Conservation (phyloP, 2,888 invertebrate genomes). For the Oxycera nigricornis region DNA sequence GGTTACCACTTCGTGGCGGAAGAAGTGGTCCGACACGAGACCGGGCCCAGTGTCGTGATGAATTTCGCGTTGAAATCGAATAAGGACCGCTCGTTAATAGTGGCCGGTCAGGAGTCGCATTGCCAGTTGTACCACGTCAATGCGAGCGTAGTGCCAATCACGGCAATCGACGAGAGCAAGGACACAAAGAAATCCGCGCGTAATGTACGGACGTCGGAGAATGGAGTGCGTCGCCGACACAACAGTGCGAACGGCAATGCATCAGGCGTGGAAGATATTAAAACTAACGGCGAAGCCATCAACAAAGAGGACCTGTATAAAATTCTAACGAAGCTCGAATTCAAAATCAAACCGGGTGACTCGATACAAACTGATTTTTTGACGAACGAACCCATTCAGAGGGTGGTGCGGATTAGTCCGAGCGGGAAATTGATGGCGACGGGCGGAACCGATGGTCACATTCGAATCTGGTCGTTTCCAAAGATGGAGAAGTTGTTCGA, state of each 20-base stretch:
- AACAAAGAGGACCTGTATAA: constrained; percentile 50
- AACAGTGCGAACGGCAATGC: constrained; percentile 9
- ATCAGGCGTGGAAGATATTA: constrained; percentile 57
- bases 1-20: constrained; percentile 83
- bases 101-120: constrained; percentile 91
- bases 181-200: constrained; percentile 53
- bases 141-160: constrained; percentile 66
- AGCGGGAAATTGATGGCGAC: constrained; percentile 85
- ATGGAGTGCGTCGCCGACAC: constrained; percentile 54
- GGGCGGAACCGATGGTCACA: constrained; percentile 87
- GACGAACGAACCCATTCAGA: constrained; percentile 79
- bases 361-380: constrained; percentile 87
- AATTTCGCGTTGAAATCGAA: constrained; percentile 80
- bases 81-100: constrained; percentile 78
- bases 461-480: constrained; percentile 90
- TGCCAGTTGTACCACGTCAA: constrained; percentile 83
- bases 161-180: constrained; percentile 64
- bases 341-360: constrained; percentile 78
- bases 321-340: constrained; percentile 69
- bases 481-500: constrained; percentile 74
- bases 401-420: constrained; percentile 81
- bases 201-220: constrained; percentile 55
- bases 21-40: constrained; percentile 88
- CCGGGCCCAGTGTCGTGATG: constrained; percentile 90
- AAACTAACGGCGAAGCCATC: constrained; percentile 46